Percentiles rank a stretch among this genome's conserved stretches.
Conservation (phyloP, 2,797 vertebrate species). For the Premnoplex brunnescens region DNA sequence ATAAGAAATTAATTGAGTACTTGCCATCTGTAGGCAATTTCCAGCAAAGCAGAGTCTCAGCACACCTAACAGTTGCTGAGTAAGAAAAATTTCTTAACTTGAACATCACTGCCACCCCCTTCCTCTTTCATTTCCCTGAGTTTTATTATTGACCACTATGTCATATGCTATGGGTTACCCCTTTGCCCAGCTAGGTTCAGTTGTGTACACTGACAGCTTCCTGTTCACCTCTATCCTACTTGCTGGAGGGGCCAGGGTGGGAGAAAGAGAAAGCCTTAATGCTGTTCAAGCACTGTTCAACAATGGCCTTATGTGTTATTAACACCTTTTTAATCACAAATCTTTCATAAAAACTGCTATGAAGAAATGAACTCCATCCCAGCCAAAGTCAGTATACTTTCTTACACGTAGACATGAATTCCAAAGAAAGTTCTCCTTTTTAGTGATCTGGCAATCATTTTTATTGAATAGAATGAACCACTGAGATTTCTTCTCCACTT, state of each 20-base stretch:
- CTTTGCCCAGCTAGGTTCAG: neutral
- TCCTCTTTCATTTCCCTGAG: neutral
- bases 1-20: neutral
- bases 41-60: neutral
- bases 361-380: neutral
- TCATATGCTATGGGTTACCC: neutral
- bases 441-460: neutral
- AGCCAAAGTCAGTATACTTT: neutral
- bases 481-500: neutral
- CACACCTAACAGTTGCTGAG: neutral
- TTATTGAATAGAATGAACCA: neutral
- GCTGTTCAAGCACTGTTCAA: neutral
- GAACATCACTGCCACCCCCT: fast-evolving
- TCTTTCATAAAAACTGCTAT: neutral
- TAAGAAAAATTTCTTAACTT: neutral
- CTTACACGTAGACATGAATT: neutral
- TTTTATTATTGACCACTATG: fast-evolving
- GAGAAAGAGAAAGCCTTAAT: neutral
- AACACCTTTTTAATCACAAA: neutral
- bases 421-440: neutral
- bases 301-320: neutral
- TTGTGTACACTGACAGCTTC: neutral
- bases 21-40: neutral
- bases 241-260: neutral
- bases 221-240: neutral